phyloP scores from a whole-genome alignment of 92 coral and sea anemone genomes.

The Siderastrea siderea region DNA sequence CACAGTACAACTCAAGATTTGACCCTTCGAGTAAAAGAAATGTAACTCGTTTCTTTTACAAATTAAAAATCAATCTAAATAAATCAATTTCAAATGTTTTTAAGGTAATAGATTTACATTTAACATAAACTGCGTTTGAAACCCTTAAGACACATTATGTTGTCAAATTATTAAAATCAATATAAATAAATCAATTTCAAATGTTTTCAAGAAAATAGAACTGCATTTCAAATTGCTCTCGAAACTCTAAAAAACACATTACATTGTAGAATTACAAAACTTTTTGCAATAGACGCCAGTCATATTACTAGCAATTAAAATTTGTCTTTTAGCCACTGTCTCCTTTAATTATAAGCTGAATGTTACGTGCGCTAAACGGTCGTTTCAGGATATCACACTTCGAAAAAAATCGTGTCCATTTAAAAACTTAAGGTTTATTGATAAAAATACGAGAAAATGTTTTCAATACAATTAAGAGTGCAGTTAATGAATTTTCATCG shows the following conservation, averaged over 20 bases:
- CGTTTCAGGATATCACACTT: too few relatives aligned
- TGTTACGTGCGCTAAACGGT: too few relatives aligned
- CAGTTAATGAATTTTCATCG: too few relatives aligned
- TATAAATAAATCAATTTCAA: too few relatives aligned
- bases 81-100: background rate
- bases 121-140: background rate
- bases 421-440: too few relatives aligned
- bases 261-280: background rate
- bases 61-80: background rate
- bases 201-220: background rate
- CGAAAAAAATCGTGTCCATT: too few relatives aligned
- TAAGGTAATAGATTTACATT: background rate
- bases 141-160: background rate
- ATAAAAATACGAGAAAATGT: background rate
- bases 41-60: background rate
- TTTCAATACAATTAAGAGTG: background rate
- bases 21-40: too few relatives aligned
- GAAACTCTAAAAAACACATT: background rate
- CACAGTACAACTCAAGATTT: too few relatives aligned
- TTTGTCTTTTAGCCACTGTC: too few relatives aligned
- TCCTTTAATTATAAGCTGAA: too few relatives aligned
- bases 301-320: too few relatives aligned
- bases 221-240: background rate
- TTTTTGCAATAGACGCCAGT: background rate
- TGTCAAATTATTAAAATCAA: background rate